Evolutionary conservation across 2,113 vertebrate species (phyloP), one percentile per base, ranked within the genome.

Genomic region (Amphiprion ocellaris): DNA sequence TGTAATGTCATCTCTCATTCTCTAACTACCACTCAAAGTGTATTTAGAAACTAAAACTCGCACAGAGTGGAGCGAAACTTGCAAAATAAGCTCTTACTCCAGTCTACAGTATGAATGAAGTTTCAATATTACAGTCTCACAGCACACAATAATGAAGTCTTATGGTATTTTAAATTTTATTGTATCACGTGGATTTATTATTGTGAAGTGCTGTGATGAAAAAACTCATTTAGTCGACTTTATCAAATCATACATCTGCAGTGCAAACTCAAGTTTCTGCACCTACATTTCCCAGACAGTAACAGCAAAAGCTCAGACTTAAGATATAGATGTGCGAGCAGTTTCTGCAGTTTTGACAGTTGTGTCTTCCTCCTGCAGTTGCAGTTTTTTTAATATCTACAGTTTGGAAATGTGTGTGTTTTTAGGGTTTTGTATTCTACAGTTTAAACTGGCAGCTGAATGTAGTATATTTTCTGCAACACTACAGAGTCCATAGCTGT

Each of bases 351-450:
- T 26, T 54, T 23, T 23, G 52, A 54, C 52, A 54, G 10, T n/a
- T 50, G 41, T 15, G 41, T 44, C 14, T 61, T 24, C 30, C 21
- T 72, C 58, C 47, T 61, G 46, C 47, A 53, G 47, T 12, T 44
- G 58, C 19, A 62, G 14, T 37, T 37, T 37, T 37, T 53, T 73
- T 73, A 62, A 52, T 61, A 73, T 72, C 44, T 60, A n/a, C 37
- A 11, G 58, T 61, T 39, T 21, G 19, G 11, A 4, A 5, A 6
- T 61, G 47, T 62, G n/a, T 61, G 55, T 21, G 12, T 23, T 30
- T 37, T 50, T 50, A 8, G 37, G 46, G 21, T 33, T 71, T 23
- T 37, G 41, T 23, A 61, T 61, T 50, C 17, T 50, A 50, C 17
- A 50, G 19, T 50, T 8, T 50, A 19, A 50, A 50, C 17, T 9